phyloP scores from a whole-genome alignment of 2,113 vertebrate genomes.

The Phyllostomus hastatus region DNA sequence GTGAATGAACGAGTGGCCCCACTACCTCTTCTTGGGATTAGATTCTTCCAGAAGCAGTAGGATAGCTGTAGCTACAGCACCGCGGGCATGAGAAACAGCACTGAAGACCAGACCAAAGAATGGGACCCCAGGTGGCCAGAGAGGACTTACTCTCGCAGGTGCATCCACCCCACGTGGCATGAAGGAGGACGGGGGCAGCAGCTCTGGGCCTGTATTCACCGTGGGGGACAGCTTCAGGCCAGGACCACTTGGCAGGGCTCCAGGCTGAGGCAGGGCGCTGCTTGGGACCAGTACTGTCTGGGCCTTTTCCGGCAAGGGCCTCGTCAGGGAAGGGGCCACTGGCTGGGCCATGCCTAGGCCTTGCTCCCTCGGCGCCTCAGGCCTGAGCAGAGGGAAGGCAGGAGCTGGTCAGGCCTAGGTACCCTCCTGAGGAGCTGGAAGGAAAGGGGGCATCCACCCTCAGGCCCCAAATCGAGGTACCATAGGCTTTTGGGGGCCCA shows the following conservation, averaged over 20 bases:
- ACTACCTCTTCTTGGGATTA: not conserved
- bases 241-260: not conserved
- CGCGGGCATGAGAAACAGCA: rapidly evolving
- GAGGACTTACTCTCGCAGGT: conserved; percentile 60
- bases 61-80: not conserved
- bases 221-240: not conserved
- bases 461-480: not conserved
- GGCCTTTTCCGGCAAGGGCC: not conserved
- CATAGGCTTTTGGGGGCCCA: not conserved
- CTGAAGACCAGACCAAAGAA: not conserved
- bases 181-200: conserved; percentile 84
- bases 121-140: not conserved
- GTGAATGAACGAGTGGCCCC: not conserved
- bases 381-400: conserved; percentile 29
- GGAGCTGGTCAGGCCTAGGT: not conserved
- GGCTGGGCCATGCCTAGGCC: not conserved
- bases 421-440: not conserved
- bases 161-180: not conserved
- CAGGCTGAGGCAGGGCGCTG: not conserved
- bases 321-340: not conserved
- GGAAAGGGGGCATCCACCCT: not conserved
- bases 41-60: not conserved
- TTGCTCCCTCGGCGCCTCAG: not conserved
- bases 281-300: not conserved
- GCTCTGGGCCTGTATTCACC: conserved; percentile 1